Base-by-base conservation (phyloP, 2,888 invertebrate species). In the Drosophila meridionalis region DNA sequence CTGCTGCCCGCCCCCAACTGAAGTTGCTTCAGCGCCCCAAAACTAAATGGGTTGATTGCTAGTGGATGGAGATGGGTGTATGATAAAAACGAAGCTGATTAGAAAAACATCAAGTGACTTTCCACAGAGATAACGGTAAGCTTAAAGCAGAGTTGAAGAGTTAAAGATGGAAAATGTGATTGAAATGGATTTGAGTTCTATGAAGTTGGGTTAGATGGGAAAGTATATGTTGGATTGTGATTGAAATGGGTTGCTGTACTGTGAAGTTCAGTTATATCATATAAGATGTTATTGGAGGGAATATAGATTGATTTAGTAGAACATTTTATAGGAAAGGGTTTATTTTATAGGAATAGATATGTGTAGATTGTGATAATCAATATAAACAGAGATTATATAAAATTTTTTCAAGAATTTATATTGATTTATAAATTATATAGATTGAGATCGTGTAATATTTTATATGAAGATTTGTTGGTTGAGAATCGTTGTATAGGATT, bases 1-100 rank as follows among this genome's bases (percentile, higher is more conserved):
- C 47, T 55, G 36, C 20, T 4, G 34, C 52, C 52, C 5, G 20
- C 30, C 60, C 62, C 42, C 20, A 20, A 26, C 12, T 47, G 28
- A 30, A 64, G 36, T 12, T 20, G 40, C 40, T 28, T 20, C 40
- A 30, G 32, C 38, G 11, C 30, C 56, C 52, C 30, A 40, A 43
- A 58, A 40, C 55, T 47, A 71, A 69, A 63, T 67, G 61, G 77
- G 65, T 59, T 80, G 65, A 76, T 64, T 71, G 72, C 67, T 45
- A 34, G 57, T 20, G 26, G 28, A 12, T 28, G 53, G 58, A 36
- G 5, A 26, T 26, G 53, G 42, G 43, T 38, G 47, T 74, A 59
- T 47, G 76, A 42, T 42, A 42, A n/a, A 69, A 50, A 76, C 69
- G 59, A 32, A 65, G 78, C 68, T 81, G 78, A 80, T 78, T 77